Evolutionary conservation across 2,113 vertebrate species (phyloP), one percentile per base, ranked within the genome.

Genomic region (Vidua chalybeata): DNA sequence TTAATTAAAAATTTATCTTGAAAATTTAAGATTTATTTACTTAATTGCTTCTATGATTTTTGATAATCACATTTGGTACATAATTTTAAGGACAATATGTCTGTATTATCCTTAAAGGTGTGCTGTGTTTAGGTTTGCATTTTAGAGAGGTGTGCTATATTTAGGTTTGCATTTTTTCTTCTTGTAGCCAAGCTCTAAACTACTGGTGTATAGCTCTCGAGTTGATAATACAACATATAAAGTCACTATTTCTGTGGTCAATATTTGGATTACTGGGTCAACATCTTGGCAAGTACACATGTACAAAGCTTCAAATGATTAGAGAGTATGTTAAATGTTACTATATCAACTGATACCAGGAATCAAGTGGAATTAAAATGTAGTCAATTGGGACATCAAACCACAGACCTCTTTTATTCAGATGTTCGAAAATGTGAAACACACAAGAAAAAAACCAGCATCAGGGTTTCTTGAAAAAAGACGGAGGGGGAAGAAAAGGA

Each of bases 401-500:
- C 11, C 1, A 18, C 30, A 76, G 62, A 31, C 13, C 2, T 72
- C 13, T 86, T 76, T 48, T 80, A 45, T 73, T 76, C 45, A 77
- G 16, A 61, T 52, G 3, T 73, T 61, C 56, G 58, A 64, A 49
- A 93, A 59, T 33, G 35, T 63, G 33, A 92, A 79, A 28, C 8
- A 64, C 68, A 14, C 9, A 43, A 85, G 19, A 67, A 77, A 48
- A 83, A 84, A 76, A 84, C 17, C 12, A 51, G 19, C 9, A 64
- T 15, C 13, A 80, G 68, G 41, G 1, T 8, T 59, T 3, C 5
- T 67, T 31, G 10, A 45, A 4, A 4, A 68, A 77, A 45, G 15
- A 55, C 0, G 1, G 22, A 2, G 0, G 0, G 0, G 3, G 3
- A 19, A 8, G 17, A 8, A 46, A 52, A 9, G 8, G 5, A 23